These are phyloP conservation scores for Trichonephila clavipes DNA, from an alignment of 1,140 invertebrate genomes.

Conservation along the genomic window DNA sequence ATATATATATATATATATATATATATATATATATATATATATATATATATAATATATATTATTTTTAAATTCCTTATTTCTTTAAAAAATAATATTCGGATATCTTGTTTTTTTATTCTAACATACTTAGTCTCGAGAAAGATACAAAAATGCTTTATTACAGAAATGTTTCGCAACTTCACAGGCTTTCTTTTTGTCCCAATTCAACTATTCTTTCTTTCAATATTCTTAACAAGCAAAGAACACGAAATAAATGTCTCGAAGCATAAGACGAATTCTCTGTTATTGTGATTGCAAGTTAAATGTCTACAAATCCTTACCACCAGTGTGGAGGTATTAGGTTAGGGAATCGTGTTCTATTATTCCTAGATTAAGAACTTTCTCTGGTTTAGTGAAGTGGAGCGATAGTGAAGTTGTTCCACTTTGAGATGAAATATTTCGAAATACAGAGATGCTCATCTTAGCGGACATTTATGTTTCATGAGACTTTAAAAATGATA, in stretches of 20 bases:
- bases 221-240: background rate
- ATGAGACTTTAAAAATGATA: too few species aligned
- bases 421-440: background rate
- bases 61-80: too few species aligned
- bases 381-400: background rate
- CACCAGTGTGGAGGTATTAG: background rate
- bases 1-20: too few species aligned
- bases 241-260: conserved; percentile 31
- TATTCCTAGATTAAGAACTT: conserved; percentile 59
- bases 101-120: too few species aligned
- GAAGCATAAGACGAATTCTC: background rate
- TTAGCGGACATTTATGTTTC: too few species aligned
- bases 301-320: conserved; percentile 35
- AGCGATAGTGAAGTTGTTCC: conserved; percentile 22
- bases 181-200: background rate
- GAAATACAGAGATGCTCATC: background rate
- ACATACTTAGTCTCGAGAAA: too few species aligned
- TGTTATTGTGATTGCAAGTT: conserved; percentile 27
- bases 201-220: conserved; percentile 30
- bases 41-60: too few species aligned
- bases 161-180: background rate
- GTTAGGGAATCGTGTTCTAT: conserved; percentile 55
- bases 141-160: too few species aligned
- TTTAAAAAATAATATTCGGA: too few species aligned
- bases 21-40: too few species aligned